Conservation (phyloP, 2,113 vertebrate genomes). For the Sminthopsis crassicaudata region DNA sequence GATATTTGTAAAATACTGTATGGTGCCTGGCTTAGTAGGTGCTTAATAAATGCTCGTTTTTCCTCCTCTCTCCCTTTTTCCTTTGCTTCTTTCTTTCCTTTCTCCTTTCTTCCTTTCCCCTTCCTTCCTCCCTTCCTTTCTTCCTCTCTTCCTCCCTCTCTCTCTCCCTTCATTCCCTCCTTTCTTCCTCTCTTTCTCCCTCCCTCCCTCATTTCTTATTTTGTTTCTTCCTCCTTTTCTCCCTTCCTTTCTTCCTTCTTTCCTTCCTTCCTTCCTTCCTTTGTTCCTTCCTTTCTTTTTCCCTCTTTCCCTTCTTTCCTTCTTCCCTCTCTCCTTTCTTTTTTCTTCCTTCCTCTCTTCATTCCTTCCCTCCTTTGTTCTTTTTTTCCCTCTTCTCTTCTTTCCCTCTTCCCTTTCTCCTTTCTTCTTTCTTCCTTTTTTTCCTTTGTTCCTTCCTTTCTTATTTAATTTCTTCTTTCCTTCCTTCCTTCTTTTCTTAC, state of each 20-base stretch:
- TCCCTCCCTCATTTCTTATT: not conserved
- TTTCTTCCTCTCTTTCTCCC: not conserved
- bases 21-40: too few relatives aligned
- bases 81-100: not conserved
- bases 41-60: too few relatives aligned
- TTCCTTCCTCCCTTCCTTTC: too few relatives aligned
- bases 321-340: not conserved
- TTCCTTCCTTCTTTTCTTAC: not conserved
- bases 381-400: not conserved
- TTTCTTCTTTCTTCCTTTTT: not conserved
- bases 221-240: not conserved
- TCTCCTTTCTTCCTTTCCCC: not conserved
- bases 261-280: not conserved
- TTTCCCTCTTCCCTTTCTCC: not conserved
- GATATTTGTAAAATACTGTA: too few relatives aligned
- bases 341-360: not conserved
- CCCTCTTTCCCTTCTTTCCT: not conserved
- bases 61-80: too few relatives aligned
- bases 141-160: too few relatives aligned
- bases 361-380: not conserved
- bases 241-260: not conserved
- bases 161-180: too few relatives aligned
- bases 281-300: not conserved
- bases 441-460: too few relatives aligned
- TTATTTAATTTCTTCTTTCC: not conserved